Percentiles rank a stretch among this genome's conserved stretches.
Evolutionary conservation across 2,888 invertebrate species (phyloP).

Genomic region (Tortricodes alternella): DNA sequence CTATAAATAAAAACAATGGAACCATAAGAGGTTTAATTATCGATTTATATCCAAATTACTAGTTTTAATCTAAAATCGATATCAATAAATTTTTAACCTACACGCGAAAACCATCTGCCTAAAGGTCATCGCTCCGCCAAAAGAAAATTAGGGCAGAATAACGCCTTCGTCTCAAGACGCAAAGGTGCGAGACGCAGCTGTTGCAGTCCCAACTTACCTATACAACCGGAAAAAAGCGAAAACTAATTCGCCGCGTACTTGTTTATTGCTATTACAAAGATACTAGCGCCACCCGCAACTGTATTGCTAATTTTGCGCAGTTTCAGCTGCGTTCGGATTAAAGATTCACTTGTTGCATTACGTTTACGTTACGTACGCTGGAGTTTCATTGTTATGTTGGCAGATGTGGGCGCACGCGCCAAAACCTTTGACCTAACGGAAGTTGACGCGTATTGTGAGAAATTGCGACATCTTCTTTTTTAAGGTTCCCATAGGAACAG

Average conservation of each 20-base stretch:
- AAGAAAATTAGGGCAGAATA: conserved; percentile 36
- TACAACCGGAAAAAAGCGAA: not conserved
- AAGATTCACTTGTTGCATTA: conserved; percentile 43
- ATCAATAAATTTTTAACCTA: conserved; percentile 13
- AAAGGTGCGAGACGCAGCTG: conserved; percentile 41
- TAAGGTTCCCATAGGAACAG: not conserved
- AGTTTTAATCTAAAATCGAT: conserved; percentile 11
- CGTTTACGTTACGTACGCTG: not conserved
- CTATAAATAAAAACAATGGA: conserved; percentile 13
- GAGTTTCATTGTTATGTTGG: conserved; percentile 29
- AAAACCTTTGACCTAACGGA: conserved; percentile 25
- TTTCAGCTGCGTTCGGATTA: conserved; percentile 45
- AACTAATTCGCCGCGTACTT: not conserved
- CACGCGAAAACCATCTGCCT: conserved; percentile 42
- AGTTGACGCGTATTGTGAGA: not conserved
- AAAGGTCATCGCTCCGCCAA: conserved; percentile 43
- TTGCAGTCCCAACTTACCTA: conserved; percentile 10
- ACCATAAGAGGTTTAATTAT: not conserved
- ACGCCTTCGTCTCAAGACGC: conserved; percentile 41
- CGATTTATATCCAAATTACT: not conserved
- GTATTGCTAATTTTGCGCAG: not conserved
- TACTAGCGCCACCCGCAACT: not conserved
- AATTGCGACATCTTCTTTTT: not conserved
- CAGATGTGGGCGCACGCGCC: conserved; percentile 46
- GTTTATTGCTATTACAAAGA: not conserved